Base-by-base conservation (phyloP, 1,140 invertebrate genomes). In the Brachionus angularis region DNA sequence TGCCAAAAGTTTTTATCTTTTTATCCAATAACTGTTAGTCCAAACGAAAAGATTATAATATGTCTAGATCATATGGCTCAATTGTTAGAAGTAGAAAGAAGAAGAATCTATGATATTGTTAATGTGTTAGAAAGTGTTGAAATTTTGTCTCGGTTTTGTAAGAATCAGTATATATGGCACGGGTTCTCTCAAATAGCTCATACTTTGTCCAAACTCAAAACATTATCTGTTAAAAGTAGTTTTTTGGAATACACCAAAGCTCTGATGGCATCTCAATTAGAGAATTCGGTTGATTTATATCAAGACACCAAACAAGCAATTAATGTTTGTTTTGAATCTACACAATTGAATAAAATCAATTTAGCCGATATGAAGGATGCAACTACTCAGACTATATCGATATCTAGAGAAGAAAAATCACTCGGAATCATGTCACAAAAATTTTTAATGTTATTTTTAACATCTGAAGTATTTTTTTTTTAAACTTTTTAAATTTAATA, bases 71-170 rank as follows among this genome's bases (percentile, higher is more conserved):
- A 50, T 1, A 70, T 70, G 67, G 67, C 67, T 44, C 33, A 50
- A 21, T 10, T 70, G 21, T 29, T 70, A 71, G 70, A 47, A 12
- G 47, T 50, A n/a, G 25, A 53, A 46, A 50, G 88, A 74, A 77
- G 88, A 49, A 83, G 88, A 76, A 87, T 89, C 77, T 89, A 89
- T 81, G 88, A 89, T 75, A 89, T 89, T 71, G 87, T 89, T 34
- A 89, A 88, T 81, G 87, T 89, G 52, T 78, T 88, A 52, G 87
- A 88, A 77, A 87, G 87, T 76, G 83, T 88, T 74, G 85, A 88
- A 76, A 87, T 87, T 80, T 85, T 87, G 25, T 85, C 85, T 42
- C 79, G 84, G 62, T 75, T 81, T 55, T 80, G 78, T 4, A 83
- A 83, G 72, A 83, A 84, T 70, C 78, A 76, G 75, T 83, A 84